phyloP scores from a whole-genome alignment of 2,888 invertebrate genomes.

The Drosophila percnosoma region DNA sequence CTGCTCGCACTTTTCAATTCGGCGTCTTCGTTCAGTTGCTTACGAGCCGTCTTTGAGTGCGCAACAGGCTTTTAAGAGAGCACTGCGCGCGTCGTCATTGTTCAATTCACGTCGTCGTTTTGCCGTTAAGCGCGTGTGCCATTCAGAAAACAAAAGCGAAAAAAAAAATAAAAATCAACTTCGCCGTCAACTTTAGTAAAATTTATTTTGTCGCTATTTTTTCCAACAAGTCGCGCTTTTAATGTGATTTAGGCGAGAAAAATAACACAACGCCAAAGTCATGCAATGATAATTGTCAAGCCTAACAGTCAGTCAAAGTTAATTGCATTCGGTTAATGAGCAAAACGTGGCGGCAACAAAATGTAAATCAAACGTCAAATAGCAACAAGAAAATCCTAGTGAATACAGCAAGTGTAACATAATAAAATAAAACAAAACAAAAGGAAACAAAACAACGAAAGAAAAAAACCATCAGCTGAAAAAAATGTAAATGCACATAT shows the following conservation, averaged over 20 bases:
- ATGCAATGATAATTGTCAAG: conserved; percentile 61
- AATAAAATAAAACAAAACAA: conserved; percentile 18
- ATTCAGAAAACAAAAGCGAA: conserved; percentile 32
- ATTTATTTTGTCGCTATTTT: conserved; percentile 39
- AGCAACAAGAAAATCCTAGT: conserved; percentile 42
- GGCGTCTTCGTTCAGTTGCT: conserved; percentile 72
- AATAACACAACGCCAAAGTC: conserved; percentile 45
- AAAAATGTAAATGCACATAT: conserved; percentile 60
- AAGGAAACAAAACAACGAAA: not conserved
- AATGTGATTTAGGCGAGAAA: conserved; percentile 53
- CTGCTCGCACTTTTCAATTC: conserved; percentile 27
- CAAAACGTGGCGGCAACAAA: conserved; percentile 77
- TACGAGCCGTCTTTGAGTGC: conserved; percentile 80
- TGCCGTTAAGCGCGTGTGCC: conserved; percentile 68
- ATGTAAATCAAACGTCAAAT: conserved; percentile 63
- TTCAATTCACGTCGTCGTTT: conserved; percentile 33
- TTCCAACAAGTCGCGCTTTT: conserved; percentile 39
- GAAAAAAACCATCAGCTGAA: conserved; percentile 17
- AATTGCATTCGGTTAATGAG: conserved; percentile 68
- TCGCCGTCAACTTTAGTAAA: conserved; percentile 9
- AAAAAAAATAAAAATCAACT: conserved; percentile 21
- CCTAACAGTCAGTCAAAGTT: conserved; percentile 45
- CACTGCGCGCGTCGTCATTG: conserved; percentile 48
- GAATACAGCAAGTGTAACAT: conserved; percentile 47
- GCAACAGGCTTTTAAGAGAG: conserved; percentile 62